phyloP scores from a whole-genome alignment of 2,113 vertebrate species.

The Nothobranchius furzeri region DNA sequence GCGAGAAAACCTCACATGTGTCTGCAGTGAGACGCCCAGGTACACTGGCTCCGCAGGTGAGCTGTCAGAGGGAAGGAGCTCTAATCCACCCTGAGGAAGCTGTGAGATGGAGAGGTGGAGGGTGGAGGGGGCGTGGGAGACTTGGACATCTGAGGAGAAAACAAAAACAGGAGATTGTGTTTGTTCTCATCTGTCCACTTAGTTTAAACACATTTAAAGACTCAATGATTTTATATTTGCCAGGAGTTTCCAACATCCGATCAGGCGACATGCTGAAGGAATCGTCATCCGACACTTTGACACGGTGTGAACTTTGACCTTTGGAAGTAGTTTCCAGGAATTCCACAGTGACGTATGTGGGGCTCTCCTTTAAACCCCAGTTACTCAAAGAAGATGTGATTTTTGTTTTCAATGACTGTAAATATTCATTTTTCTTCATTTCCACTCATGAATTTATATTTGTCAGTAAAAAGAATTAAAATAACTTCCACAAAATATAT shows the following conservation, averaged over 20 bases:
- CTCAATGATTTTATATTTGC: constrained; percentile 39
- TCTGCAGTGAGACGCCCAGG: constrained; percentile 24
- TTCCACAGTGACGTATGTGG: neutral
- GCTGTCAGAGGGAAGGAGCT: constrained; percentile 13
- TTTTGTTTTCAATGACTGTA: too few species aligned
- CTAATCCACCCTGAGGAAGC: constrained; percentile 1
- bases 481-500: too few species aligned
- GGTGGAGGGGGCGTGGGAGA: constrained; percentile 33
- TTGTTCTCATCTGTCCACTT: neutral
- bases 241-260: constrained; percentile 32
- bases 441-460: too few species aligned
- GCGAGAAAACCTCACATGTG: too few species aligned
- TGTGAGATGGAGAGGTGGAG: constrained; percentile 22
- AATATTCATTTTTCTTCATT: too few species aligned
- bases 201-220: neutral
- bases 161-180: neutral
- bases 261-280: constrained; percentile 37
- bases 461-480: too few species aligned
- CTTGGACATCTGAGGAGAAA: constrained; percentile 31
- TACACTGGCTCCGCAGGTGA: neutral
- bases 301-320: constrained; percentile 55
- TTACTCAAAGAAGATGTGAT: constrained; percentile 28
- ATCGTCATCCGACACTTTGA: constrained; percentile 42
- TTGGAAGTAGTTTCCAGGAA: constrained; percentile 20
- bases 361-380: neutral